A percentile compares a stretch with the other conserved stretches of the same genome.
phyloP scores from a whole-genome alignment of 2,888 invertebrate genomes.

The Lamellibrachia satsuma region DNA sequence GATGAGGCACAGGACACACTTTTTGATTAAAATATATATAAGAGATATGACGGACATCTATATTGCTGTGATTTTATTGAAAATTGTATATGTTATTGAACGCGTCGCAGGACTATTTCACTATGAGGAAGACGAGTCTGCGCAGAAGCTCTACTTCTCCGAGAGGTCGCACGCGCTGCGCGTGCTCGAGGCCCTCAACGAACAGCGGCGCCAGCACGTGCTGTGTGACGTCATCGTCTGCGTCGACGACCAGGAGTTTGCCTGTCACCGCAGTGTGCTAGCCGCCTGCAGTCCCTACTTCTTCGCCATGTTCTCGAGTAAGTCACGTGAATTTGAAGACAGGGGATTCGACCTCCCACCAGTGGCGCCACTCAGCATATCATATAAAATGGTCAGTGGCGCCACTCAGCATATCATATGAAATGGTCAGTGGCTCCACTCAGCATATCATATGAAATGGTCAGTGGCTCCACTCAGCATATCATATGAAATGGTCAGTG shows the following conservation, averaged over 20 bases:
- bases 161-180: slow-evolving; percentile 26
- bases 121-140: slow-evolving; percentile 1
- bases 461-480: no score
- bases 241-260: slow-evolving; percentile 27
- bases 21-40: not conserved
- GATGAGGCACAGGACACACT: not conserved
- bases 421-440: no score
- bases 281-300: slow-evolving; percentile 31
- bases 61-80: not conserved
- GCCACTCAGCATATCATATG: no score
- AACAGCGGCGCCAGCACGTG: slow-evolving; percentile 23
- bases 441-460: no score
- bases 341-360: no score
- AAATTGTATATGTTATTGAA: not conserved
- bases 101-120: slow-evolving; percentile 24
- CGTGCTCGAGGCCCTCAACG: slow-evolving; percentile 27
- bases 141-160: slow-evolving; percentile 23
- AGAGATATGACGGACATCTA: not conserved
- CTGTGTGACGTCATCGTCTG: slow-evolving; percentile 32
- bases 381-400: no score
- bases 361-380: no score
- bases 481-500: no score
- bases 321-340: not conserved
- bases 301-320: slow-evolving; percentile 30
- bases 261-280: slow-evolving; percentile 29